Conservation (phyloP, 2,113 vertebrate species). For the Mobula birostris region DNA sequence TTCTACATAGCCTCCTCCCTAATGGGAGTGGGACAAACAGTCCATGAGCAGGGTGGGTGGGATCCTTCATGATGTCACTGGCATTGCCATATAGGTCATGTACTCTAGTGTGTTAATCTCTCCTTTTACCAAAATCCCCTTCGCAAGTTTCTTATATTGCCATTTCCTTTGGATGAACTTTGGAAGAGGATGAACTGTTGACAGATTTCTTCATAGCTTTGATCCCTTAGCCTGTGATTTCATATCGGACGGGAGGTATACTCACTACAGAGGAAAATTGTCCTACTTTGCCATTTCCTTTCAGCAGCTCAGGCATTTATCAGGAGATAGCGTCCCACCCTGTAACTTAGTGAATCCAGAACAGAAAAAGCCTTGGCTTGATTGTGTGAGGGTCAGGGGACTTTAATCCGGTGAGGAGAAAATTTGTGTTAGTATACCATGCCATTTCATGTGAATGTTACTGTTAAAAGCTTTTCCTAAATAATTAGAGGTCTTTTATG, state of each 20-base stretch:
- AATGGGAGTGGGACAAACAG: no score
- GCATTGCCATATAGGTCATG: no score
- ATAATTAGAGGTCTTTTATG: neutral
- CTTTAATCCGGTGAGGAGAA: neutral
- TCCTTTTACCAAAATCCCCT: neutral
- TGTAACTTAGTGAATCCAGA: neutral
- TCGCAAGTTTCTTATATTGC: neutral
- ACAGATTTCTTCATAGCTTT: neutral
- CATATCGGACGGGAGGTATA: neutral
- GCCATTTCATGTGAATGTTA: neutral
- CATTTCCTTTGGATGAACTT: conserved; percentile 3
- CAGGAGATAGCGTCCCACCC: neutral
- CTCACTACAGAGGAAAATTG: neutral
- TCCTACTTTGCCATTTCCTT: conserved; percentile 20
- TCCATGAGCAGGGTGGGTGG: no score
- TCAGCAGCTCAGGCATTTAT: neutral
- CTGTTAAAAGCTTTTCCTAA: neutral
- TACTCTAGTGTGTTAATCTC: neutral
- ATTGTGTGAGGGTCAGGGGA: neutral
- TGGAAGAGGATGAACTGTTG: neutral
- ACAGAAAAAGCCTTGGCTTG: neutral
- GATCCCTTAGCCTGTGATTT: neutral
- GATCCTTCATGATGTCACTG: no score
- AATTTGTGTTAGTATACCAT: neutral
- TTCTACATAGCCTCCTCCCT: no score